These are phyloP conservation scores for Danionella dracula DNA, from an alignment of 2,797 vertebrate genomes.

Conservation along the genomic window DNA sequence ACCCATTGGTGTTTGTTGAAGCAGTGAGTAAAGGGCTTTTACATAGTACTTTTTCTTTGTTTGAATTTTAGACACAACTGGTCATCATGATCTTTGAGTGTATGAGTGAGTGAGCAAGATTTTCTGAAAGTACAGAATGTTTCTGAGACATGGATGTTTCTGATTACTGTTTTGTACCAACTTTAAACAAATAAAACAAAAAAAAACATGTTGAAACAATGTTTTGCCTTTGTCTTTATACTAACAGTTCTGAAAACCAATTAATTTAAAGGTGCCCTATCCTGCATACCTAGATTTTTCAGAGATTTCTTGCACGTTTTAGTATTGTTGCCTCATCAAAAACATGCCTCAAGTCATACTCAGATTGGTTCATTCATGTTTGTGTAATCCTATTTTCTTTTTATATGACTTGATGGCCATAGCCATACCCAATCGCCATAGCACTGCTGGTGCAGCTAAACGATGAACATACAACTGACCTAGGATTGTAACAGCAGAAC, in stretches of 20 bases:
- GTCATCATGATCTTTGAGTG: constrained; percentile 19
- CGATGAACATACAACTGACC: no score
- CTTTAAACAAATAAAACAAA: constrained; percentile 75
- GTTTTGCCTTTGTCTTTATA: background rate
- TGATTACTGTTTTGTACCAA: constrained; percentile 69
- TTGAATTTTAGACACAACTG: constrained; percentile 28
- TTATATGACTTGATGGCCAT: no score
- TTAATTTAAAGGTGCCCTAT: background rate
- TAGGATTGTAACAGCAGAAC: no score
- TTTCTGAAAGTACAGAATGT: constrained; percentile 38
- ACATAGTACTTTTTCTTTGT: constrained; percentile 30
- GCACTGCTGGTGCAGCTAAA: no score
- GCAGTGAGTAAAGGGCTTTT: constrained; percentile 61
- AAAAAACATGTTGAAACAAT: constrained; percentile 37
- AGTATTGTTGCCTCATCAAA: no score
- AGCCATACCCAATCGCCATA: no score
- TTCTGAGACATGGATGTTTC: constrained; percentile 68
- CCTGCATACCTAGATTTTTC: no score
- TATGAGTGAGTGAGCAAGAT: background rate
- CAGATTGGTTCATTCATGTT: no score
- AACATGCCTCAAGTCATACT: no score
- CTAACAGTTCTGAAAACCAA: no score
- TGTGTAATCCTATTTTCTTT: no score
- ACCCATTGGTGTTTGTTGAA: constrained; percentile 35
- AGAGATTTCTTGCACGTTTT: no score